Base-by-base conservation (phyloP, 2,113 vertebrate genomes). In the Ciconia maguari region DNA sequence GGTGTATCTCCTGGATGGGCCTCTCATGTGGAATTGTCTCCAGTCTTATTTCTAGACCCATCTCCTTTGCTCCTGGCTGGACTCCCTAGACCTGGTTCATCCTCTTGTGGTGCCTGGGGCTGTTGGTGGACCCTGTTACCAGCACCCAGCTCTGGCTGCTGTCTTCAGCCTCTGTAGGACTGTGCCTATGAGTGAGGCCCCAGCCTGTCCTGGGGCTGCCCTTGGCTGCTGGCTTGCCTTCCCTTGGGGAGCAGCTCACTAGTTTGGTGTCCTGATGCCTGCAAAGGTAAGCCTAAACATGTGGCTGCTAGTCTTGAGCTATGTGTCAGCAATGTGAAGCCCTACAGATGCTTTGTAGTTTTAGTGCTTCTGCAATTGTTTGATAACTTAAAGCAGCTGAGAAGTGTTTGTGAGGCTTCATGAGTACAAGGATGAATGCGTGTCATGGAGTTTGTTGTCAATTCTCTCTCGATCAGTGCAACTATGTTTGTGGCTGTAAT, bases 41-140 rank as follows among this genome's bases (percentile, higher is more conserved):
- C 1, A 2, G 8, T 22, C 22, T 15, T 27, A 3, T 21, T 84
- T 75, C 36, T 44, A 13, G 32, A n/a, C 3, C 8, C 1, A 5
- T 18, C 1, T 85, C 9, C 22, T 70, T 52, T 60, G 11, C 4
- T 70, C 5, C 11, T 65, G 13, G 9, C 5, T 68, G 52, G 9
- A 8, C 3, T 51, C 6, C 16, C n/a, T 18, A 9, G 20, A n/a
- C 20, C 3, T 1, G 1, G 10, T 25, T n/a, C 4, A 11, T 20
- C 1, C 4, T 2, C 8, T 54, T 9, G 24, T 5, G 3, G 36
- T 41, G 27, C 2, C 2, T 65, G 70, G 34, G 38, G 4, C 24
- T 65, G 26, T 5, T 2, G 3, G 12, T 6, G 6, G 32, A 20
- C 15, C 6, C 25, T 41, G 18, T 52, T 55, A 34, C 5, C 6